These are phyloP conservation scores for Heliconius ismenius DNA, from an alignment of 2,888 invertebrate species.

Conservation along the genomic window DNA sequence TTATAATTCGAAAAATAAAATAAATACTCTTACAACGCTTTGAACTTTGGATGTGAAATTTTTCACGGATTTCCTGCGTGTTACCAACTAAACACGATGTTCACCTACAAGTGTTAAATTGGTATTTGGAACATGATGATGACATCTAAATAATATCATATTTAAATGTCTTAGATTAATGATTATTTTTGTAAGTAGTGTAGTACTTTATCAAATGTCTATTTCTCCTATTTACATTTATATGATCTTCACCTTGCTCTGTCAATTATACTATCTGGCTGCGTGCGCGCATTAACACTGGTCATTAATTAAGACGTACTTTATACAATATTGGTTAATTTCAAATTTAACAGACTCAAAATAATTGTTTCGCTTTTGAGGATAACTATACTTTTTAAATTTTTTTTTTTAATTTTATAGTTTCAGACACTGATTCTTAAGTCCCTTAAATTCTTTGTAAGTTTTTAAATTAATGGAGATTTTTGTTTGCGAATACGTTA, in stretches of 20 bases:
- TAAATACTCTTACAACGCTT: background rate
- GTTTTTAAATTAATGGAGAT: too few species aligned
- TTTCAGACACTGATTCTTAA: too few species aligned
- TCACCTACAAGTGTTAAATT: background rate
- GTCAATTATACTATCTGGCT: conserved; percentile 12
- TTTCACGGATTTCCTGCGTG: background rate
- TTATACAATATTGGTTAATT: background rate
- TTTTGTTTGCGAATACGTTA: too few species aligned
- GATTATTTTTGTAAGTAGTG: background rate
- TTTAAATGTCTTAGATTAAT: background rate
- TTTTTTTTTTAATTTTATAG: too few species aligned
- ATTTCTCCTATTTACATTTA: background rate
- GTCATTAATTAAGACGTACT: background rate
- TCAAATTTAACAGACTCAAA: background rate
- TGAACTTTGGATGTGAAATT: background rate
- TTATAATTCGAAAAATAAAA: too few species aligned
- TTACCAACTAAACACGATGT: background rate
- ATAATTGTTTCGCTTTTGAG: too few species aligned
- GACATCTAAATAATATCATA: background rate
- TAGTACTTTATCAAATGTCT: conserved; percentile 3
- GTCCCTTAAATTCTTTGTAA: too few species aligned
- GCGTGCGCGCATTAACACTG: background rate
- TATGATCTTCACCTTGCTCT: conserved; percentile 13
- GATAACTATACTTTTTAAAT: too few species aligned
- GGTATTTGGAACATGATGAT: background rate